A percentile compares a stretch with the other conserved stretches of the same genome.
phyloP scores from a whole-genome alignment of 1,140 invertebrate species.

The Hycleus cichorii region DNA sequence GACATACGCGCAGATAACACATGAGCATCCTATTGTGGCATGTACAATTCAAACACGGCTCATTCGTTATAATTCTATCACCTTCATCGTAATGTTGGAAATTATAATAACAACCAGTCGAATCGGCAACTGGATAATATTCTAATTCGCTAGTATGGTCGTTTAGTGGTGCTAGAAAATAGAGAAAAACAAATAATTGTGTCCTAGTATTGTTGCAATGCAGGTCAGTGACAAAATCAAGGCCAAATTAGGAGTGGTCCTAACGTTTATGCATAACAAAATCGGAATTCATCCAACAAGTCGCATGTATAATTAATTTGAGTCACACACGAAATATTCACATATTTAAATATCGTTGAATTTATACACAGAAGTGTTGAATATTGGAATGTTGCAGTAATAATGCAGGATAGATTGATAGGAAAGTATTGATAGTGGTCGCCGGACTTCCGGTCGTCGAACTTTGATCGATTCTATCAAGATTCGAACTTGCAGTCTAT shows the following conservation, averaged over 20 bases:
- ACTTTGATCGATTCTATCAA: background rate
- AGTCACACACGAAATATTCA: too few relatives aligned
- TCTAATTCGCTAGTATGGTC: constrained; percentile 37
- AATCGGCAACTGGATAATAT: constrained; percentile 41
- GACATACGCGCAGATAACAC: constrained; percentile 89
- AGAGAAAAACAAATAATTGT: constrained; percentile 15
- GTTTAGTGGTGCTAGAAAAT: constrained; percentile 35
- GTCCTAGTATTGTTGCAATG: constrained; percentile 1
- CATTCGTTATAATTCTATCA: constrained; percentile 87
- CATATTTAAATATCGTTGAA: too few relatives aligned
- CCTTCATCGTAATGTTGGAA: constrained; percentile 89
- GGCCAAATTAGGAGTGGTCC: constrained; percentile 16
- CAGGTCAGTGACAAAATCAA: constrained; percentile 22
- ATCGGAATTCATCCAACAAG: background rate
- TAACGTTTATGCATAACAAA: constrained; percentile 14
- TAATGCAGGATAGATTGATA: background rate
- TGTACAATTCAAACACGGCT: constrained; percentile 91
- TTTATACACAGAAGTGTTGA: background rate
- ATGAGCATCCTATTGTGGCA: constrained; percentile 91
- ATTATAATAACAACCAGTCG: constrained; percentile 84
- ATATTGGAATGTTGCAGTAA: too few relatives aligned
- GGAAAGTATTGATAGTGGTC: background rate
- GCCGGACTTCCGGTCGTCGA: background rate
- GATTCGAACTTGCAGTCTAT: too few relatives aligned
- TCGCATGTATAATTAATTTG: constrained; percentile 6